Conservation (phyloP, 2,113 vertebrate genomes). For the Rhizomys pruinosus region DNA sequence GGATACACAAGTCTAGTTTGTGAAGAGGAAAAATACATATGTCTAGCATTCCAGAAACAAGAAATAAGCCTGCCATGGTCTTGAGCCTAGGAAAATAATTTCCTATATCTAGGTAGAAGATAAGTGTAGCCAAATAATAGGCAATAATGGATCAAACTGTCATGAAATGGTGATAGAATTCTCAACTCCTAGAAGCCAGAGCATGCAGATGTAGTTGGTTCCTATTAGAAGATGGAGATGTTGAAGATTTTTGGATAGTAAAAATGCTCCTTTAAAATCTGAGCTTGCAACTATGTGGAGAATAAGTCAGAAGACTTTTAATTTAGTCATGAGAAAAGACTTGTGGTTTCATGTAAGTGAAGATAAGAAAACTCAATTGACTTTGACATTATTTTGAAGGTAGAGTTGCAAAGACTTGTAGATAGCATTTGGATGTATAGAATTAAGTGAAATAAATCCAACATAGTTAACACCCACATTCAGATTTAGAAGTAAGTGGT, state of each 20-base stretch:
- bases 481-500: not conserved
- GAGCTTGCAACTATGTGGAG: not conserved
- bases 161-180: not conserved
- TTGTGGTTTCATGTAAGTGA: not conserved
- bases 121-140: not conserved
- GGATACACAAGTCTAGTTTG: not conserved
- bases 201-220: not conserved
- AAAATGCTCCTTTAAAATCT: not conserved
- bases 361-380: not conserved
- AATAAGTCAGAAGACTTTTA: not conserved
- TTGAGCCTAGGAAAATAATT: not conserved
- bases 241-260: not conserved
- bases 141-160: not conserved
- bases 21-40: not conserved
- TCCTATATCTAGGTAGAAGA: not conserved
- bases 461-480: not conserved
- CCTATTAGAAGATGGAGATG: not conserved
- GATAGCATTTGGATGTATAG: not conserved
- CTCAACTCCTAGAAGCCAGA: not conserved
- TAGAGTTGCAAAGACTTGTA: not conserved
- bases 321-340: not conserved
- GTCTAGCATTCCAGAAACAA: not conserved
- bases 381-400: not conserved
- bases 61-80: not conserved
- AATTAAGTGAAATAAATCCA: not conserved